Percentiles rank a stretch among this genome's conserved stretches.
phyloP scores from a whole-genome alignment of 30 jellyfish, hydroid and myxozoan genomes.

The Chrysaora quinquecirrha region DNA sequence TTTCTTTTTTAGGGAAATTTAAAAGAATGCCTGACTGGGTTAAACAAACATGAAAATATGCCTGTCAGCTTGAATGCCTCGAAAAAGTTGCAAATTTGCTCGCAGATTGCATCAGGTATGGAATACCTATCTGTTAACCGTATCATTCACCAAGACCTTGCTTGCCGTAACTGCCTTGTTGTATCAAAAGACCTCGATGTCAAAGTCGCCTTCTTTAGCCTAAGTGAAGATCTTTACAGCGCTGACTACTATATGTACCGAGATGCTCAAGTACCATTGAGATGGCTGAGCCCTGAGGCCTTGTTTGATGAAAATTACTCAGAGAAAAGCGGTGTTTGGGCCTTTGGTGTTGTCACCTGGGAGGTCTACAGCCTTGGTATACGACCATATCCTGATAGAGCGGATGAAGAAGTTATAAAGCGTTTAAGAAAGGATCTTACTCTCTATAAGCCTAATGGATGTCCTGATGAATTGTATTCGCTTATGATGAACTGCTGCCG shows the following conservation, averaged over 20 bases:
- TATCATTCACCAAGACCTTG: slow-evolving; percentile 93
- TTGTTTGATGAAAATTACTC: slow-evolving; percentile 70
- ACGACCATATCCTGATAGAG: slow-evolving; percentile 75
- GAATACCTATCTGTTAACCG: slow-evolving; percentile 77
- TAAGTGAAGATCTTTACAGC: slow-evolving; percentile 79
- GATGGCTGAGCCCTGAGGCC: slow-evolving; percentile 98
- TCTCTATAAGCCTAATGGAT: slow-evolving; percentile 39
- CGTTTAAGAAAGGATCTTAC: slow-evolving; percentile 51
- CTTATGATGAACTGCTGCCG: slow-evolving; percentile 79
- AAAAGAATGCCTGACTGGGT: slow-evolving; percentile 49
- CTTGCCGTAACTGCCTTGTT: slow-evolving; percentile 93
- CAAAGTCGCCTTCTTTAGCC: slow-evolving; percentile 90
- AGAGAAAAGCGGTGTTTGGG: slow-evolving; percentile 98
- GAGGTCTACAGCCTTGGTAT: slow-evolving; percentile 73
- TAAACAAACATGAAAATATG: slow-evolving; percentile 1
- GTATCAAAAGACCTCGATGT: slow-evolving; percentile 66
- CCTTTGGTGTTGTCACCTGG: slow-evolving; percentile 93
- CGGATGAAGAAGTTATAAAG: slow-evolving; percentile 74
- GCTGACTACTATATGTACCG: slow-evolving; percentile 71
- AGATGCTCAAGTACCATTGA: slow-evolving; percentile 82
- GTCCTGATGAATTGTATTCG: slow-evolving; percentile 59
- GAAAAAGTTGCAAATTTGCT: slow-evolving; percentile 51
- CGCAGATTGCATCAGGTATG: slow-evolving; percentile 88
- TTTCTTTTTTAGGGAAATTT: slow-evolving; percentile 97
- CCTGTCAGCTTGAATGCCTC: slow-evolving; percentile 34